Evolutionary conservation across 2,113 vertebrate genomes (phyloP).

Genomic region (Elanoides forficatus): DNA sequence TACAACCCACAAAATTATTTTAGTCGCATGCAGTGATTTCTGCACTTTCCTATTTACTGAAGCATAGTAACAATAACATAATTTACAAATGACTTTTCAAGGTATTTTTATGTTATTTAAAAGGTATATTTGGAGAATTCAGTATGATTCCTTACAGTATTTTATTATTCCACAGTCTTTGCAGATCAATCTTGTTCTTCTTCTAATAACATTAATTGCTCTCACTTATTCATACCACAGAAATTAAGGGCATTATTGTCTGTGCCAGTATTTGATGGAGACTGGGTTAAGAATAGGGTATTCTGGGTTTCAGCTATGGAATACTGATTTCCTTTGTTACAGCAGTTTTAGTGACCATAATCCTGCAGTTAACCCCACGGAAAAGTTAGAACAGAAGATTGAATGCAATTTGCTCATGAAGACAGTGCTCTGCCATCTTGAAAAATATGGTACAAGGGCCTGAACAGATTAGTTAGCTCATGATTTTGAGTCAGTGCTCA

Average conservation of each 20-base stretch:
- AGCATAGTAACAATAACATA: neutral
- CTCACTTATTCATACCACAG: neutral
- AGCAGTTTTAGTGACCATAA: neutral
- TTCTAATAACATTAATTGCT: neutral
- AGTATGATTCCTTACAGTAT: neutral
- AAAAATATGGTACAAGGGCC: neutral
- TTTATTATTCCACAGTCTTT: neutral
- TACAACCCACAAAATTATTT: neutral
- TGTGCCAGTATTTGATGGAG: neutral
- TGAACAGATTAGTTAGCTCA: neutral
- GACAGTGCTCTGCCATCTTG: neutral
- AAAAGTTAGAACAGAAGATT: neutral
- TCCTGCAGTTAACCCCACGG: neutral
- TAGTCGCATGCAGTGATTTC: neutral
- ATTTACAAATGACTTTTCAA: neutral
- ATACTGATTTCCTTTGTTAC: conserved; percentile 25
- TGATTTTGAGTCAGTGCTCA: neutral
- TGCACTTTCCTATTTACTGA: neutral
- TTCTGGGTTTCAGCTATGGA: conserved; percentile 32
- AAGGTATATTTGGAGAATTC: neutral
- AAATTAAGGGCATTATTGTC: conserved; percentile 9
- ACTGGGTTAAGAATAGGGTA: neutral
- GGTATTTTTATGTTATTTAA: neutral
- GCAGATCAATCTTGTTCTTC: neutral
- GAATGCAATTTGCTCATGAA: neutral